A percentile compares a stretch with the other conserved stretches of the same genome.
phyloP scores from a whole-genome alignment of 30 jellyfish, hydroid and myxozoan genomes.

The Pelagia noctiluca region DNA sequence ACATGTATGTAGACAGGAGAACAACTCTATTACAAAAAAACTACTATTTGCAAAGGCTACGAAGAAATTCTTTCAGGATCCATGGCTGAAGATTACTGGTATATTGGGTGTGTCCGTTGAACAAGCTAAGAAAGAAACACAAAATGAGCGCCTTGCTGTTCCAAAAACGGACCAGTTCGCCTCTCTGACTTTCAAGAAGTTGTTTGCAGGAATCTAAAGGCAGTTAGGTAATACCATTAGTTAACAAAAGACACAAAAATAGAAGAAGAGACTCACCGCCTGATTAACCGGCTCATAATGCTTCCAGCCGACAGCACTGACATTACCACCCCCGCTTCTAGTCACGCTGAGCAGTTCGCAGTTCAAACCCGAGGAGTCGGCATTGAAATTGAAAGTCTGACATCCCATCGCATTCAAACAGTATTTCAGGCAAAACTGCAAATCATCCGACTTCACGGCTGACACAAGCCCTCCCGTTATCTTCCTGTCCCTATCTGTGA shows the following conservation, averaged over 20 bases:
- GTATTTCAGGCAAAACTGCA: slow-evolving; percentile 2
- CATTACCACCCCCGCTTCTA: not conserved
- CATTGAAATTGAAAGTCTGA: slow-evolving; percentile 28
- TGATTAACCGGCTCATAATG: slow-evolving; percentile 55
- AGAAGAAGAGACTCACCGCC: slow-evolving; percentile 8
- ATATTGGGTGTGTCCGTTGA: not conserved
- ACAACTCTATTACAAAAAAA: too few species aligned
- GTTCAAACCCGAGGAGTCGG: not conserved
- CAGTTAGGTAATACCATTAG: not conserved
- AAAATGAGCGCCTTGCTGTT: not conserved
- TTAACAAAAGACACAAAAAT: not conserved
- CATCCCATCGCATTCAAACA: slow-evolving; percentile 21
- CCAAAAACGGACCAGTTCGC: too few species aligned
- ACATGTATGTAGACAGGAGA: too few species aligned
- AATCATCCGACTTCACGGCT: not conserved
- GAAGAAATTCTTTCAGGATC: too few species aligned
- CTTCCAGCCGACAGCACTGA: slow-evolving; percentile 31
- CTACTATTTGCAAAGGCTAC: too few species aligned
- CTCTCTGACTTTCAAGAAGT: too few species aligned
- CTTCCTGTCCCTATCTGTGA: slow-evolving; percentile 18
- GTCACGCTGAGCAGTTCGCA: slow-evolving; percentile 38
- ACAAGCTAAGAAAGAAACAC: not conserved
- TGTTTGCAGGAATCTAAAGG: not conserved
- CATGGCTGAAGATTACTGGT: not conserved
- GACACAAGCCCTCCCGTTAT: not conserved